Evolutionary conservation across 1,140 invertebrate genomes (phyloP), one percentile per base, ranked within the genome.

Genomic region (Tachypleus tridentatus): DNA sequence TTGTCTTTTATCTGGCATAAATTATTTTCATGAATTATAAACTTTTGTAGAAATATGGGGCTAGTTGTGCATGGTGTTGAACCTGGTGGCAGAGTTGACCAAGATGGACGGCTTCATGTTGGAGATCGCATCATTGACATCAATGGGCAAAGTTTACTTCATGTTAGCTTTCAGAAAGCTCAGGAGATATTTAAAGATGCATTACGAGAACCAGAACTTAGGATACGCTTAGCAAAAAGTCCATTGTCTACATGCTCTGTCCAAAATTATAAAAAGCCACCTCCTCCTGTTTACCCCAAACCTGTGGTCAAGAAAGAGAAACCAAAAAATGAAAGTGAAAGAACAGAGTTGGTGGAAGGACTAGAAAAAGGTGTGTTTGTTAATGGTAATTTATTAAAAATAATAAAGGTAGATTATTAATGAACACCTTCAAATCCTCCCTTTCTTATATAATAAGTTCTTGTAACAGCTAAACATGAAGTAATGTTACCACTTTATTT

Each of bases 51-150:
- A 48, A 64, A 69, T 10, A 69, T 60, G 70, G 90, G 91, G 0
- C 77, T 95, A 10, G 76, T 89, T 57, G 88, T 96, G 7, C 89
- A 93, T 77, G 85, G 88, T 51, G 90, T 96, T 49, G 91, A 95
- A 75, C 83, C 85, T 0, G 87, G 86, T 60, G 89, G 91, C 51
- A 78, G 89, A 57, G 87, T 93, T 49, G 84, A 88, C 68, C 80
- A 84, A 56, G 87, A 91, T 76, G 91, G 91, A 2, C 80, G 89
- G 52, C 81, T 96, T 29, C 80, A 84, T 58, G 81, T 89, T 5
- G 84, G 87, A 49, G 93, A 95, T 78, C 83, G 85, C 64, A 93
- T 96, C 62, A 80, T 93, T 3, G 88, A 90, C 75, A 93, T 96
- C 70, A 95, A 96, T 76, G 88, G 87, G 3, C 81, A 84, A 61